Evolutionary conservation across 1,140 invertebrate genomes (phyloP), one percentile per base, ranked within the genome.

Genomic region (Cydia strobilella): DNA sequence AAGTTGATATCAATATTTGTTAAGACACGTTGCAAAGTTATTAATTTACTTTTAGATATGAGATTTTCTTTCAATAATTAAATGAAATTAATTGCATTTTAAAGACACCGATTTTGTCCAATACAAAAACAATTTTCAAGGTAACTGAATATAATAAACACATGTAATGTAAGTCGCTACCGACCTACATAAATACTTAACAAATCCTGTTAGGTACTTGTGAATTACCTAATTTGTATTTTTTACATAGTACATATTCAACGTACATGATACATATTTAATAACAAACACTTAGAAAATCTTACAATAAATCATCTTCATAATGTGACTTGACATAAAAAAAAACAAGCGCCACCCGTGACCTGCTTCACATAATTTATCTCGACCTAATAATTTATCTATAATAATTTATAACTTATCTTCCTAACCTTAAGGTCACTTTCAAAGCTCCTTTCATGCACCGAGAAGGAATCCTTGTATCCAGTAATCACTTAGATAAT

Each of bases 401-500:
- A 79, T 73, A 63, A 72, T 75, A 71, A 75, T 76, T 82, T 82
- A 78, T 80, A 79, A 71, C 72, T 76, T 89, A 85, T 89, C 85
- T 79, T 4, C 13, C n/a, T 77, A 80, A 85, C 83, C 82, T 74
- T 42, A 48, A 76, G 86, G 86, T 86, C 81, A 74, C 63, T 65
- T 76, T 84, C 75, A 87, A 84, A 77, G 76, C 54, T 73, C 69
- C 78, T 80, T 83, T 86, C 80, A 85, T 80, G 76, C 51, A 74
- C 76, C 76, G 81, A 79, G 76, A 74, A 75, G 78, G 81, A 81
- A 81, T 85, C 85, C 75, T 86, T 87, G 84, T 89, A 62, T 76
- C 42, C 18, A 20, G 77, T 82, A 86, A 87, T 88, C 85, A 82
- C 80, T 81, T 12, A 82, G 87, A 89, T 87, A 87, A 80, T 83